Evolutionary conservation across 2,113 vertebrate species (phyloP), one percentile per base, ranked within the genome.

Genomic region (Piprites chloris): DNA sequence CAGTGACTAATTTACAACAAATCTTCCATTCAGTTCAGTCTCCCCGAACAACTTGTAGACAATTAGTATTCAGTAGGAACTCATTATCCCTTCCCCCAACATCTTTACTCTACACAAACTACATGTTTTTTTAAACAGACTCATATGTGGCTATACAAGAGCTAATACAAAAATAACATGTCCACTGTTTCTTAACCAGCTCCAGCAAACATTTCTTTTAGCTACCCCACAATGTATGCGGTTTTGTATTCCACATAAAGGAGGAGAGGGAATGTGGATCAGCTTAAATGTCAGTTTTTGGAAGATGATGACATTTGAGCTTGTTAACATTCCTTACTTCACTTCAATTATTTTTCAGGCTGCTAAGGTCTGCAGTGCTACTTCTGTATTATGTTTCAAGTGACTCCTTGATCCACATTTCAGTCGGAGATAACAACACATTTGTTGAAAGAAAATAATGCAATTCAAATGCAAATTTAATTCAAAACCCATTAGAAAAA

Each of bases 11-110:
- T 98, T 98, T 98, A 98, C 97, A 96, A 97, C 97, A 98, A 98
- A 96, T 97, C 96, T 84, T 94, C 94, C 97, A 96, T 97, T 98
- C 98, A 59, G n/a, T 98, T 97, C 92, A 71, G 97, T 97, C 96
- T 98, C 97, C 95, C 97, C 72, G 91, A 97, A 98, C 93, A 97
- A 97, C 97, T 96, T 93, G 30, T 86, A 96, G 87, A 96, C 97
- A 97, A 98, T 98, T 98, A 98, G 98, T 96, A 98, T 98, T 98
- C 97, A 88, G 93, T 58, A 97, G 97, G 92, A 97, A 98, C 96
- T 96, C 72, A 95, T 97, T 94, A 97, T 97, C 97, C 95, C 97
- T 96, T 97, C 96, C 95, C 92, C 96, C 97, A 96, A 90, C 97
- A 96, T 90, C 82, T 89, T 95, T 79, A 94, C 69, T 46, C 93